Conservation (phyloP, 2,113 vertebrate species). For the Lophochroa leadbeateri region DNA sequence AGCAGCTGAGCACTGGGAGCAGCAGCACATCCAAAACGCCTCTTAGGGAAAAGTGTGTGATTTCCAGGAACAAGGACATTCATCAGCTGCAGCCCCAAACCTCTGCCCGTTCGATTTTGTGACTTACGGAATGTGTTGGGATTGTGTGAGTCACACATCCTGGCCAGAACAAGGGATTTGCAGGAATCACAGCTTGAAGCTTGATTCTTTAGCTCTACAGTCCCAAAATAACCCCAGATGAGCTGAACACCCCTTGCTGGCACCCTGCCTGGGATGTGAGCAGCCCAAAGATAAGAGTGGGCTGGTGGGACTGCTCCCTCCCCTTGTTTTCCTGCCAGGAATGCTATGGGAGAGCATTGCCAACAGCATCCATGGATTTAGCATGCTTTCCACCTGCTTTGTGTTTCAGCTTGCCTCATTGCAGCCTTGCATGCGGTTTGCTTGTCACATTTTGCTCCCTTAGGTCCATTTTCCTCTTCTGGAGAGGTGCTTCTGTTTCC, state of each 20-base stretch:
- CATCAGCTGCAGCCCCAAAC: not conserved
- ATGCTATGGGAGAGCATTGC: not conserved
- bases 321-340: not conserved
- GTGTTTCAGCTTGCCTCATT: fast-evolving
- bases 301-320: not conserved
- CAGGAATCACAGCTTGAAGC: not conserved
- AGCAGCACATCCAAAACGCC: not conserved
- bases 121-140: fast-evolving
- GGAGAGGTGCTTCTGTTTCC: fast-evolving
- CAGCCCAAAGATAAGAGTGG: not conserved
- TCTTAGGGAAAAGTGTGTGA: fast-evolving
- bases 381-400: not conserved
- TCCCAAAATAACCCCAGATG: fast-evolving
- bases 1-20: not conserved
- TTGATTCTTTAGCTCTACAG: fast-evolving
- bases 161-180: not conserved
- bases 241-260: fast-evolving
- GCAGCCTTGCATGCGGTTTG: not conserved
- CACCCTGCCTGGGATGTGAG: not conserved
- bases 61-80: not conserved
- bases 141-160: fast-evolving
- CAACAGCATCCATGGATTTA: not conserved
- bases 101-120: fast-evolving
- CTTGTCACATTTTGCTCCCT: not conserved
- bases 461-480: fast-evolving